Evolutionary conservation across 2,888 invertebrate genomes (phyloP).

Genomic region (Dichetophora obliterata): DNA sequence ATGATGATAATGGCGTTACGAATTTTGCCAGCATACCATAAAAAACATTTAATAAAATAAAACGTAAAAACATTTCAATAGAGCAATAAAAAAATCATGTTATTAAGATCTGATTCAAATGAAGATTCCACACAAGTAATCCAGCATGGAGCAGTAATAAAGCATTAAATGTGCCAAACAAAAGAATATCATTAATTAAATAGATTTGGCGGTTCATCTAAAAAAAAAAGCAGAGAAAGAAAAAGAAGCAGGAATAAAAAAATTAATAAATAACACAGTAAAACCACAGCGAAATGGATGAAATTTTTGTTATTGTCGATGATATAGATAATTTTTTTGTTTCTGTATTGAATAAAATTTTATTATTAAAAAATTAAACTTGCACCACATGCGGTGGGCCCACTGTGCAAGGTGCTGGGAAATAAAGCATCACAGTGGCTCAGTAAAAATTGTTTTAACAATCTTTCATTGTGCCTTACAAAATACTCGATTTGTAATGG

Average conservation of each 20-base stretch:
- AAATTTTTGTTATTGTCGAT: background rate
- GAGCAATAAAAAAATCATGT: background rate
- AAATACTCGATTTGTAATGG: no score
- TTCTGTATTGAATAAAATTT: background rate
- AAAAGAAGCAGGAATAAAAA: background rate
- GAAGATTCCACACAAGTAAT: background rate
- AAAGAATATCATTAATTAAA: conserved; percentile 43
- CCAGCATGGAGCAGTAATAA: conserved; percentile 9
- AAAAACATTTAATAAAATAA: conserved; percentile 8
- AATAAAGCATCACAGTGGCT: no score
- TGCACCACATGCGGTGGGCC: conserved; percentile 19
- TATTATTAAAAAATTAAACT: conserved; percentile 20
- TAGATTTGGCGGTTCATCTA: background rate
- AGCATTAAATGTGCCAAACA: conserved; percentile 37
- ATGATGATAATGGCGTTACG: conserved; percentile 42
- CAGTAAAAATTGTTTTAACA: no score
- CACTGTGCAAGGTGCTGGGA: background rate
- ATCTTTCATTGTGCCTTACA: no score
- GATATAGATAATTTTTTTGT: no score
- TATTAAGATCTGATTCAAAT: background rate
- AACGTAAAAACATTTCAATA: background rate
- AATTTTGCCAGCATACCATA: conserved; percentile 41
- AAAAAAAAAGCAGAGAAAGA: background rate
- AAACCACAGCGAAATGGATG: background rate
- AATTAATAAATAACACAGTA: no score